Evolutionary conservation across 1,140 invertebrate species (phyloP).

Genomic region (Mactra quadrangularis): DNA sequence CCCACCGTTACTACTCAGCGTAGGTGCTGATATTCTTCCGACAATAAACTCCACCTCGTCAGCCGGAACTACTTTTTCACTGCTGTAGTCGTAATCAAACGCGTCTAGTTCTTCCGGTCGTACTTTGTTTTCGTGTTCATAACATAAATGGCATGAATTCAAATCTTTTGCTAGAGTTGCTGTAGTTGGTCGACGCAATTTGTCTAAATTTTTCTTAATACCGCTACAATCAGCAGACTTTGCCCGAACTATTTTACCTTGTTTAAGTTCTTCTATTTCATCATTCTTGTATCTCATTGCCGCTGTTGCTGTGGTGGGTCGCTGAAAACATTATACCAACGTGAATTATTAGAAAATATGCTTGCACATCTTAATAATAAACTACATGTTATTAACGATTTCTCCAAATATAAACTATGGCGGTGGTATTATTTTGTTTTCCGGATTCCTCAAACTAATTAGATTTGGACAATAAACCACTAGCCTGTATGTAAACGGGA

Average conservation of each 20-base stretch:
- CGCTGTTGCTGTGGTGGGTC: constrained; percentile 56
- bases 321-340: constrained; percentile 22
- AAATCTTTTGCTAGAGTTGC: constrained; percentile 68
- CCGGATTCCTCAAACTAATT: too few species aligned
- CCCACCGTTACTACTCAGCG: constrained; percentile 56
- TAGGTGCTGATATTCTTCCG: constrained; percentile 56
- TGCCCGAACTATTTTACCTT: constrained; percentile 67
- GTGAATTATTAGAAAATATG: too few species aligned
- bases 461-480: too few species aligned
- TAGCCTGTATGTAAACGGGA: too few species aligned
- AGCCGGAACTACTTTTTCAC: constrained; percentile 56
- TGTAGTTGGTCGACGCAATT: constrained; percentile 68
- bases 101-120: constrained; percentile 56
- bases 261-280: constrained; percentile 61
- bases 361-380: too few species aligned
- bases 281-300: constrained; percentile 32
- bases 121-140: constrained; percentile 69
- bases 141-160: constrained; percentile 69
- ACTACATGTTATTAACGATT: too few species aligned
- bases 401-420: too few species aligned
- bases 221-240: constrained; percentile 49
- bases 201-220: constrained; percentile 51
- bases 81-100: constrained; percentile 69
- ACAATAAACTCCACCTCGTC: constrained; percentile 68
- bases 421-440: too few species aligned